Evolutionary conservation across 2,888 invertebrate species (phyloP).

Genomic region (Drosophila vallismaia): DNA sequence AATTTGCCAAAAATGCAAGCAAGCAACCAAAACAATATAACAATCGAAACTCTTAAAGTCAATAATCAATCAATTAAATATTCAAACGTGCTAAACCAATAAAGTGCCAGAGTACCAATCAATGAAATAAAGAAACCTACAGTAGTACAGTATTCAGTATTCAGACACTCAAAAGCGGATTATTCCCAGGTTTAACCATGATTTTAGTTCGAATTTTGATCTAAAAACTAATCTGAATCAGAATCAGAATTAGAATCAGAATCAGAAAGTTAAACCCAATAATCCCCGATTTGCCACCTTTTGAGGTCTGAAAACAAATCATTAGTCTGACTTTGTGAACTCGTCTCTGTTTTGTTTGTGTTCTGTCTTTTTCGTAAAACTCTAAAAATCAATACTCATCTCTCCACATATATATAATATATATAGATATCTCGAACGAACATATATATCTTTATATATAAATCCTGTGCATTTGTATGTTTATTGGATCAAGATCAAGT

Average conservation of each 20-base stretch:
- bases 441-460: conserved; percentile 1
- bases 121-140: background rate
- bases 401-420: background rate
- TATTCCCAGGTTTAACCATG: background rate
- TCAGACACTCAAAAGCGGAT: background rate
- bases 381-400: background rate
- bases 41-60: conserved; percentile 17
- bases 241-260: background rate
- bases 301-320: background rate
- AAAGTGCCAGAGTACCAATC: conserved; percentile 16
- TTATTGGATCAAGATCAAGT: conserved; percentile 1
- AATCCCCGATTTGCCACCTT: background rate
- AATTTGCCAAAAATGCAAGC: conserved; percentile 41
- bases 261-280: background rate
- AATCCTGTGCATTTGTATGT: background rate
- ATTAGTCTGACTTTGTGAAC: conserved; percentile 3
- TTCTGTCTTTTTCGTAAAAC: conserved; percentile 3
- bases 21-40: conserved; percentile 20
- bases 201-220: background rate
- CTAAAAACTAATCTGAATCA: background rate
- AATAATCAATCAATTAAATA: conserved; percentile 10
- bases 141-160: background rate
- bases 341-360: conserved; percentile 10
- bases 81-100: conserved; percentile 13
- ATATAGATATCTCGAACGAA: too few relatives aligned